Base-by-base conservation (phyloP, 2,113 vertebrate genomes). In the Passer domesticus region DNA sequence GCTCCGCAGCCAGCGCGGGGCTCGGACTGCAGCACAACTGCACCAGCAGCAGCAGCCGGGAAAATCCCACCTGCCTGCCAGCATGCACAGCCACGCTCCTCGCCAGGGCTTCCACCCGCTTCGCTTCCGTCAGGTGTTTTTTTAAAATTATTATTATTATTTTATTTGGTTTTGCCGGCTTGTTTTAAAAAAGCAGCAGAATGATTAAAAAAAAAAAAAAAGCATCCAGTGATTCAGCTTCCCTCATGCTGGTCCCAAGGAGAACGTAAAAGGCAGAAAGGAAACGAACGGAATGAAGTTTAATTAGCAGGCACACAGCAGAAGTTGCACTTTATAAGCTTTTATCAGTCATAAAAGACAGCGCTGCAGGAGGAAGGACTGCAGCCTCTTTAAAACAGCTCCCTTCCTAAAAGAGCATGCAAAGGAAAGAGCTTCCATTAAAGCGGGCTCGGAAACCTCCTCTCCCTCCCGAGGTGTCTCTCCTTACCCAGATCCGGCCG, bases 1-100 rank as follows among this genome's bases (percentile, higher is more conserved):
- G 85, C 97, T 96, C 97, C 90, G 98, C 98, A 97, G 98, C 58
- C 12, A 55, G 77, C 96, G 23, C 94, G 15, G 85, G 86, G 94
- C 97, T 72, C 94, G 90, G 96, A 97, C 97, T 96, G 98, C 98
- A 97, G 97, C 95, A 84, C 79, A 95, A 96, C 97, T 96, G 98
- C 98, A 98, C 96, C 97, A 98, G 98, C 98, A 98, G 96, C 98
- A 98, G 96, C 97, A 98, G 59, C 89, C 59, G 28, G 24, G 15
- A 3, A 31, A 90, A 90, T 6, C 55, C 75, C 58, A 21, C 47
- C 94, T 37, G 68, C 91, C 6, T 11, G 35, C 27, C 15, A 3
- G 0, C 15, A 9, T 0, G 44, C 81, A 53, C 8, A 28, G 7
- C 2, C 66, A 5, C 30, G 76, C 7, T 70, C 64, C 76, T 2